phyloP scores from a whole-genome alignment of 2,888 invertebrate species.

The Microctonus hyperodae region DNA sequence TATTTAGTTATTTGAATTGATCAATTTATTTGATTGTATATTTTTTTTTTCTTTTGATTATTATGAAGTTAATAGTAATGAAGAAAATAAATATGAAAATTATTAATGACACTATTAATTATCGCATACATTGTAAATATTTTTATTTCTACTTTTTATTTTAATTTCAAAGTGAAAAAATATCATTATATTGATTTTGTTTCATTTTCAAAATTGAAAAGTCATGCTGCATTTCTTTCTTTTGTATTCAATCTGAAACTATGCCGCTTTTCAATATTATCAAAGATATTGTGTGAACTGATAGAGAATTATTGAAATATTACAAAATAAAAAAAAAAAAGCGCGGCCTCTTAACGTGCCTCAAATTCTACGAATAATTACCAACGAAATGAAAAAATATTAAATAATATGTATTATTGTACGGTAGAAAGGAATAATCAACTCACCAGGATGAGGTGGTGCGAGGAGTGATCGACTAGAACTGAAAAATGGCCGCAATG shows the following conservation, averaged over 20 bases:
- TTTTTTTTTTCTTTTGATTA: too few species aligned
- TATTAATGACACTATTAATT: too few species aligned
- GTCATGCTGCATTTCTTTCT: conserved; percentile 5
- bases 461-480: conserved; percentile 80
- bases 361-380: conserved; percentile 35
- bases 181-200: too few species aligned
- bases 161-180: too few species aligned
- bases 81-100: too few species aligned
- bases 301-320: conserved; percentile 16
- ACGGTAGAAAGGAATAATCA: conserved; percentile 3
- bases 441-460: conserved; percentile 59
- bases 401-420: neutral
- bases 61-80: too few species aligned
- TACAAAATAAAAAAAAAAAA: conserved; percentile 29
- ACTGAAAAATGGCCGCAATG: conserved; percentile 93
- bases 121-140: too few species aligned
- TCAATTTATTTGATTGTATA: too few species aligned
- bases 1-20: neutral
- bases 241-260: neutral
- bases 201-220: too few species aligned
- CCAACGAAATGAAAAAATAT: conserved; percentile 8
- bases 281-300: too few species aligned
- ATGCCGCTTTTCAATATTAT: neutral
- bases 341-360: conserved; percentile 37
- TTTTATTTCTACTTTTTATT: too few species aligned